Evolutionary conservation across 2,113 vertebrate genomes (phyloP).

Genomic region (Oreotrochilus melanogaster): DNA sequence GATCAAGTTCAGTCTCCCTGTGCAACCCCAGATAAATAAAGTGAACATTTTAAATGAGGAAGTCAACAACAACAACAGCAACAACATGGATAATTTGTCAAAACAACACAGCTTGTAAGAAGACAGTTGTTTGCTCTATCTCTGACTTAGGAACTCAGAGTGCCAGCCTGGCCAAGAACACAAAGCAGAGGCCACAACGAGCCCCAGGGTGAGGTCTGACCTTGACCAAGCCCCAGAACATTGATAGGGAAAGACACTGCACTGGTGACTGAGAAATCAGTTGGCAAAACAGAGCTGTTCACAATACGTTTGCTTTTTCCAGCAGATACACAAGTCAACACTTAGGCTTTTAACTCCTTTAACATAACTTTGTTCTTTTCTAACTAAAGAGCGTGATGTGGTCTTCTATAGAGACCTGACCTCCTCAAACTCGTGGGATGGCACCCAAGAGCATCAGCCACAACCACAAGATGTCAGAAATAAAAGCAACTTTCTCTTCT

Average conservation of each 20-base stretch:
- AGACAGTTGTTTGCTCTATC: background rate
- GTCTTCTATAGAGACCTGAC: background rate
- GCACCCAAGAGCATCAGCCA: background rate
- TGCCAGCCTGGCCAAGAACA: background rate
- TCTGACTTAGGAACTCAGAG: background rate
- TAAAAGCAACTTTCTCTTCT: background rate
- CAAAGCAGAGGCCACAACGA: background rate
- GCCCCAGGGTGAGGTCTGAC: background rate
- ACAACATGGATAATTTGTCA: accelerated
- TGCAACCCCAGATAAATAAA: background rate
- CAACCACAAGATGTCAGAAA: background rate
- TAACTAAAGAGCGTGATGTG: background rate
- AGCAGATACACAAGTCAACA: background rate
- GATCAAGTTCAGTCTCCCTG: background rate
- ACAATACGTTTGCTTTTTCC: background rate
- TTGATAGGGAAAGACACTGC: background rate
- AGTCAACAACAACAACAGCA: background rate
- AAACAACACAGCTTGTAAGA: background rate
- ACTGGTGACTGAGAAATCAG: background rate
- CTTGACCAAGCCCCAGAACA: background rate
- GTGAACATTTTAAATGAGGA: background rate
- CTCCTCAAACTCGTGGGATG: background rate
- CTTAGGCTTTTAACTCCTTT: background rate
- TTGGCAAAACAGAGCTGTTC: background rate
- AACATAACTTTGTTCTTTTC: background rate